A percentile compares a stretch with the other conserved stretches of the same genome.
phyloP scores from a whole-genome alignment of 1,140 invertebrate species.

The Listronotus bonariensis region DNA sequence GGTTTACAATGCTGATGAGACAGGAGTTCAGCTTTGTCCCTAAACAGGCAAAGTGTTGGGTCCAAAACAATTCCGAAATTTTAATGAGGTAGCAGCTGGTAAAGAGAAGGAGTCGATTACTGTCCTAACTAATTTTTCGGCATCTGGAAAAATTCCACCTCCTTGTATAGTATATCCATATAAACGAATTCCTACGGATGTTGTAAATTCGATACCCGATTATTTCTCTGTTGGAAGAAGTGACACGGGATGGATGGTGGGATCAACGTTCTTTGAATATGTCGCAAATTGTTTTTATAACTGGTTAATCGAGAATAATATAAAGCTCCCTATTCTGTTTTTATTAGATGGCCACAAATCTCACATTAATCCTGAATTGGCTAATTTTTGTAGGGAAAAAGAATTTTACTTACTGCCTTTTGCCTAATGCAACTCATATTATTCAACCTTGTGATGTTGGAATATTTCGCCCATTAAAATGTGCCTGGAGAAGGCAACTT shows the following conservation, averaged over 20 bases:
- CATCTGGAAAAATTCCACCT: constrained; percentile 43
- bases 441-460: neutral
- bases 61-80: constrained; percentile 36
- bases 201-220: constrained; percentile 46
- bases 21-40: constrained; percentile 45
- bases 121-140: constrained; percentile 35
- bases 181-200: constrained; percentile 37
- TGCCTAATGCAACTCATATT: neutral
- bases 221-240: constrained; percentile 51
- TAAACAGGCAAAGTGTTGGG: constrained; percentile 45
- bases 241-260: constrained; percentile 55
- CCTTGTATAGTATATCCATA: constrained; percentile 49
- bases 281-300: constrained; percentile 52
- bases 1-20: constrained; percentile 54
- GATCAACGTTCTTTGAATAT: constrained; percentile 56
- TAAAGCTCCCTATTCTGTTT: constrained; percentile 23
- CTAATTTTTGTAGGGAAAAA: constrained; percentile 3
- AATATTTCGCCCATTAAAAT: neutral
- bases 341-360: constrained; percentile 33
- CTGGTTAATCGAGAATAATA: constrained; percentile 40
- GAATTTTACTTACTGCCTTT: neutral
- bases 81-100: constrained; percentile 39
- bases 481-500: neutral
- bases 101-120: constrained; percentile 41
- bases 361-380: constrained; percentile 14